Base-by-base conservation (phyloP, 2,888 invertebrate genomes). In the Caenorhabditis sinica region DNA sequence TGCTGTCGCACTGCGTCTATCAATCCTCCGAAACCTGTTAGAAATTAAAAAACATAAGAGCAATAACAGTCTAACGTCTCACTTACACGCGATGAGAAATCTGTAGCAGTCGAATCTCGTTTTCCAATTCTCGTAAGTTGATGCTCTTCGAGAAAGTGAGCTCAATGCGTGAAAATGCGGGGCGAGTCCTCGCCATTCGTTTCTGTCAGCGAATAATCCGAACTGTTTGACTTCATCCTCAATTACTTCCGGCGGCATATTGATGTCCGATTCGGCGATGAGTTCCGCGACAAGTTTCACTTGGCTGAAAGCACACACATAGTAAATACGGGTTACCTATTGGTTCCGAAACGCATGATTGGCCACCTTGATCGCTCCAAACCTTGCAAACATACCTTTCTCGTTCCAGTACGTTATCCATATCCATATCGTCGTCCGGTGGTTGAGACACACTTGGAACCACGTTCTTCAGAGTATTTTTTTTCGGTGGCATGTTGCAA, bases 81-180 rank as follows among this genome's bases (percentile, higher is more conserved):
- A 58, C 60, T 36, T 15, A 79, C 83, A 84, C 23, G 80, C 43
- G 4, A 76, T 23, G 8, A 85, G 53, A 73, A 73, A 82, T n/a
- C 73, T 56, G 40, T 33, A 72, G n/a, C 81, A 23, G 49, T 33
- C 43, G 56, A 81, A 73, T 33, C 85, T 58, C 17, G 25, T 56
- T 8, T 33, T 2, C 85, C 85, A 85, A 23, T 85, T 72, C 0
- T 82, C 66, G 53, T 82, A 81, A 2, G 66, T 85, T 8, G 85
- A 85, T 15, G 69, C 69, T 58, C 71, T 28, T 17, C 69, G 40
- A n/a, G 69, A 69, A 0, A 75, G 58, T 8, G 83, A 75, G 30
- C 58, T 40, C 40, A 40, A 13, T 6, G 40, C 40, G 13, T 2
- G 49, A n/a, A 82, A 60, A 17, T 77, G n/a, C 2, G 30, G 43